Evolutionary conservation across 2,888 invertebrate genomes (phyloP), one percentile per base, ranked within the genome.

Genomic region (Dicyrtoma fusca): DNA sequence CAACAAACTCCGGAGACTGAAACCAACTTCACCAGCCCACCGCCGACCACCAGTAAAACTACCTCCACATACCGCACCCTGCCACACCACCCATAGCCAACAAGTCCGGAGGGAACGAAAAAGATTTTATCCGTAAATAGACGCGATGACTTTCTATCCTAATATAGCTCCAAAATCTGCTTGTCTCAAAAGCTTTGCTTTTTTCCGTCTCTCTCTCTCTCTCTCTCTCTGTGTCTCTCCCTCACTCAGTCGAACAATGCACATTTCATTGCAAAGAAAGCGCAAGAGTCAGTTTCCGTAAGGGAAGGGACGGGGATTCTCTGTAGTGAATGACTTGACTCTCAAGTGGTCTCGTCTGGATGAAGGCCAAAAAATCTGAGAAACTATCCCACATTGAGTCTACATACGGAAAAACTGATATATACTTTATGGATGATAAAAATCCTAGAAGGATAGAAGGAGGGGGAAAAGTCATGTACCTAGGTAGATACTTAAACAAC

Each of bases 41-140:
- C 44, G 45, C 63, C 17, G 14, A 14, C 61, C 17, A 42, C 42
- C 42, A 61, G 14, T 34, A n/a, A 49, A 49, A 47, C 47, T 23
- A 49, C 64, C 34, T 21, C 10, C 62, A 8, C 13, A 25, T 23
- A 61, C 5, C 61, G 10, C 23, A 23, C 45, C 23, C 47, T 26
- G 5, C 19, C 61, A 34, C 5, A 1, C 49, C 61, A 23, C 25
- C 10, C 26, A 66, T 13, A 19, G 49, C 49, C 62, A 47, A 62
- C 47, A 51, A 64, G 47, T 49, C 62, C 62, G 44, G 19, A 55
- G 69, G 62, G 62, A 69, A 59, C n/a, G 23, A 62, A 62, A 62
- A 61, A 69, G 62, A 69, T 69, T 69, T 62, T 69, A 71, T 71
- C 71, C 23, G 63, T 62, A 71, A 63, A 71, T 71, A 62, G 49